Base-by-base conservation (phyloP, 1,140 invertebrate genomes). In the Papilio machaon region DNA sequence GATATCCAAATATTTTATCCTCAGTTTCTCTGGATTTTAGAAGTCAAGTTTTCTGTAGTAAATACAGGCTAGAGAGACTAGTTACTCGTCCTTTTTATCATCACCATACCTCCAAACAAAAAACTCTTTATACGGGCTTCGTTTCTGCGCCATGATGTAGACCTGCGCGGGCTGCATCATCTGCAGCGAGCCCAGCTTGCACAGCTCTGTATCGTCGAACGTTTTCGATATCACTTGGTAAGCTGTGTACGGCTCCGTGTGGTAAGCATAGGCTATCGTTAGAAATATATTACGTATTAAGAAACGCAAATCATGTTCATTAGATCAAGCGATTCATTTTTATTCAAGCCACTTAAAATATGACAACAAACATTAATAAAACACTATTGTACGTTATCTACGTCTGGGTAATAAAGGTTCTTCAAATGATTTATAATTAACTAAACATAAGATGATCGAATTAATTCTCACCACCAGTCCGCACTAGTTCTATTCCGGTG, bases 241-340 rank as follows among this genome's bases (percentile, higher is more conserved):
- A 1, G 95, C 95, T 4, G 91, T 95, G 80, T 94, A 93, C 6
- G 92, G 90, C 79, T 95, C 95, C 1, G 94, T 95, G 83, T 95
- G 95, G 81, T 94, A 95, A 0, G 95, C 95, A 75, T 91, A 95
- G 0, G 52, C 82, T 82, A 11, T 9, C 7, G 7, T 43, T 6
- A 43, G 52, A 54, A 54, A 30, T 23, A 70, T 23, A 70, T n/a
- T 7, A 15, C 7, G 38, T 43, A 43, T 43, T 43, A 43, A 6
- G 38, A 43, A 43, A 43, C 38, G 4, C 38, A 43, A 43, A 3
- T 4, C 38, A 43, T 43, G 7, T 43, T 43, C 7, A 43, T 43
- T 43, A 43, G 38, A 43, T 43, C 2, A 43, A 43, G 38, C 38
- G 38, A 43, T 43, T 43, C 4, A 43, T 43, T 43, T 43, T 43